phyloP scores from a whole-genome alignment of 2,113 vertebrate genomes.

The Delphinus delphis region DNA sequence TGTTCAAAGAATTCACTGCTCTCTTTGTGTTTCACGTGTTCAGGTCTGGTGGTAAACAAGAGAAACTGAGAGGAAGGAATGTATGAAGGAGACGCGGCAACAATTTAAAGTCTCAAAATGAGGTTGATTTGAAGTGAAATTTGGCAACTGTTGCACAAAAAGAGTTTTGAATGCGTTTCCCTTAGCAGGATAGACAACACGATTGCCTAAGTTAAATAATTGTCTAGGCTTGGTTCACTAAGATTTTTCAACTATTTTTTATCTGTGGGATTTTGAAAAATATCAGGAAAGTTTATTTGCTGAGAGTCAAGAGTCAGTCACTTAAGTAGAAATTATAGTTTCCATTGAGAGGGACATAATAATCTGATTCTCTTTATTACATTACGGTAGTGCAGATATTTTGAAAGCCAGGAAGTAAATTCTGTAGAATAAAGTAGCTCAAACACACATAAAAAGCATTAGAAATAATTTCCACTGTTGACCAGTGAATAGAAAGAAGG shows the following conservation, averaged over 20 bases:
- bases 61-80: background rate
- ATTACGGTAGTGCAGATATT: background rate
- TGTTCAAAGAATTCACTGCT: background rate
- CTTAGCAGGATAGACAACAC: background rate
- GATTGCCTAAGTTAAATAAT: background rate
- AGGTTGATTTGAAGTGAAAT: background rate
- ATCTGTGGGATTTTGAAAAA: background rate
- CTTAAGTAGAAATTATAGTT: background rate
- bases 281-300: background rate
- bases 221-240: background rate
- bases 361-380: background rate
- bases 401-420: conserved; percentile 29
- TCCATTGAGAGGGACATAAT: background rate
- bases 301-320: background rate
- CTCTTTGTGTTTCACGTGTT: background rate
- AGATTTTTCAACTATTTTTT: background rate
- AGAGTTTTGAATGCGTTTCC: background rate
- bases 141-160: background rate
- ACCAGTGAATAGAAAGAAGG: background rate
- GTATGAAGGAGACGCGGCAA: background rate
- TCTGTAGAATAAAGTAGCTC: background rate
- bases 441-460: background rate
- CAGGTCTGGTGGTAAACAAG: background rate
- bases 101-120: background rate
- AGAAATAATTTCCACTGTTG: background rate